Evolutionary conservation across 2,888 invertebrate species (phyloP), one percentile per base, ranked within the genome.

Genomic region (Sesamia inferens): DNA sequence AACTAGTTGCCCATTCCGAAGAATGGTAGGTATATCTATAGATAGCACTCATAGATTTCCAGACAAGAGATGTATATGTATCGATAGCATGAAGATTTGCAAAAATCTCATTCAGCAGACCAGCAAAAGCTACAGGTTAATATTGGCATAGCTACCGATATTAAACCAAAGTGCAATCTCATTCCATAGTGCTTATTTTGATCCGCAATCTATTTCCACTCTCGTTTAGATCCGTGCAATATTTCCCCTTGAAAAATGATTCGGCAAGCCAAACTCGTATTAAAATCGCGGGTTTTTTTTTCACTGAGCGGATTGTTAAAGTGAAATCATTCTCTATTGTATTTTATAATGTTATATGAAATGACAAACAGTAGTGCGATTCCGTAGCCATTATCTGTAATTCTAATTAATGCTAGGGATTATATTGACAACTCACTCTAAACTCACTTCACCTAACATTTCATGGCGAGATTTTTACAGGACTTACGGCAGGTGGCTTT

Each of bases 181-280:
- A 51, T 70, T 58, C 51, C 31, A 42, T 42, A 70, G 55, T 55
- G 44, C 22, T 62, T 78, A 70, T 75, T 62, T 62, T 77, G 55
- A 78, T 44, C 16, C 5, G 48, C 55, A 55, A 78, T 71, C 61
- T 31, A 55, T 75, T 48, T 7, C 8, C 3, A 2, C 13, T 44
- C n/a, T 31, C 57, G 55, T 55, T 71, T 44, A 1, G 19, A 57
- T n/a, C 22, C 14, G 14, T 16, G 4, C 11, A 13, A 54, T 31
- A 3, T 16, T 14, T 13, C 10, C 48, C 6, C 6, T 47, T 76
- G 16, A 54, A 72, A 67, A 51, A 55, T 16, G 4, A 54, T 55
- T 61, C 31, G 7, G 13, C 24, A 14, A 61, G 68, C n/a, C 24
- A n/a, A 51, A 2, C 7, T 19, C 31, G n/a, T 24, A n/a, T 14